These are phyloP conservation scores for Anneissia japonica DNA, from an alignment of 35 echinoderm and acorn worm species.

Conservation along the genomic window DNA sequence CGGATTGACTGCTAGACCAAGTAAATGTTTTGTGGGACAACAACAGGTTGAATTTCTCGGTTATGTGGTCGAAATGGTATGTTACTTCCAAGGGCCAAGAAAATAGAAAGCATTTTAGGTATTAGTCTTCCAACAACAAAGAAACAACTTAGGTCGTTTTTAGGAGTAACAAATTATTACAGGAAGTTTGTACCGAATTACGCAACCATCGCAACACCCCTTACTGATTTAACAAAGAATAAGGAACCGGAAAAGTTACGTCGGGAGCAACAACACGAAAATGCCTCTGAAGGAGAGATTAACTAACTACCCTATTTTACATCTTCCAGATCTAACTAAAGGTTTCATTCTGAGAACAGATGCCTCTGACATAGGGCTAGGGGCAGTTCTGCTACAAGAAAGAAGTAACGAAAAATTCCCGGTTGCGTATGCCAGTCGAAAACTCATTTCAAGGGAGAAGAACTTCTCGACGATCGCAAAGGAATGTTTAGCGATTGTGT, in stretches of 20 bases:
- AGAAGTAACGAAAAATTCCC: neutral
- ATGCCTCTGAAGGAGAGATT: conserved; percentile 10
- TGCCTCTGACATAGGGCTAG: conserved; percentile 17
- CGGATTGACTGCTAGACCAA: conserved; percentile 28
- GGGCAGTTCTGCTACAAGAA: conserved; percentile 13
- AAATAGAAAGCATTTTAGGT: conserved; percentile 1
- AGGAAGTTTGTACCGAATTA: conserved; percentile 36
- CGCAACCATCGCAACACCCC: conserved; percentile 9
- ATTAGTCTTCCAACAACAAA: neutral
- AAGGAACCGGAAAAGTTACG: conserved; percentile 7
- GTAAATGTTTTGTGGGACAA: conserved; percentile 29
- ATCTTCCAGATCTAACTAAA: conserved; percentile 2
- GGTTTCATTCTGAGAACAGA: conserved; percentile 15
- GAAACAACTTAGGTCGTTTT: conserved; percentile 1
- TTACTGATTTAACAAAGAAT: conserved; percentile 11
- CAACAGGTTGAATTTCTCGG: conserved; percentile 26
- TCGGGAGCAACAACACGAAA: neutral
- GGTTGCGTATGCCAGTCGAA: conserved; percentile 1
- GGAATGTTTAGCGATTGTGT: conserved; percentile 32
- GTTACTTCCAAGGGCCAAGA: neutral
- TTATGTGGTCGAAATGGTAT: neutral
- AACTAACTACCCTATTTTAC: conserved; percentile 9
- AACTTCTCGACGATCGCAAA: conserved; percentile 25
- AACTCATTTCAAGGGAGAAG: neutral
- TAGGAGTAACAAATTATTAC: neutral